Conservation (phyloP, 2,888 invertebrate species). For the Papilio elwesi region DNA sequence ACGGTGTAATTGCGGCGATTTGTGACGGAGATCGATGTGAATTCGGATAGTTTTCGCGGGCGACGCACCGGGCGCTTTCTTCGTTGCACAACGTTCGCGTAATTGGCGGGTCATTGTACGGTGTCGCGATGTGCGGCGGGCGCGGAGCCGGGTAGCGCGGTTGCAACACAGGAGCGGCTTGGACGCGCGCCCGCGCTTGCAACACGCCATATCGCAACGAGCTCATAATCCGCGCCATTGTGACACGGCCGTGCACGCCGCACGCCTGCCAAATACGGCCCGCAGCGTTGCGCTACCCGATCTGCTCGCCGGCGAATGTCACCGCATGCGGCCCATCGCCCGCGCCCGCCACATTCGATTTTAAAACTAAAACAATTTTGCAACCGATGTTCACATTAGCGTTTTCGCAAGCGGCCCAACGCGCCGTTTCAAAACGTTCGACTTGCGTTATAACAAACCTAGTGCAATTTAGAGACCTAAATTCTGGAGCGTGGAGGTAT, state of each 20-base stretch:
- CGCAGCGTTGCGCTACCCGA: conserved; percentile 68
- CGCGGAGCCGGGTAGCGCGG: conserved; percentile 69
- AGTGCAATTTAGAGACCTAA: conserved; percentile 78
- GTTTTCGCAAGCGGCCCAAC: conserved; percentile 84
- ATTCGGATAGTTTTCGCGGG: conserved; percentile 79
- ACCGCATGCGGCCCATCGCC: conserved; percentile 46
- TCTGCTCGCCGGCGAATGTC: conserved; percentile 64
- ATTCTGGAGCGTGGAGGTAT: conserved; percentile 55
- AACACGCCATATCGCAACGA: conserved; percentile 82
- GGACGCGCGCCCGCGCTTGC: conserved; percentile 82
- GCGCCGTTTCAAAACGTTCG: conserved; percentile 82
- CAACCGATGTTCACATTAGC: conserved; percentile 84
- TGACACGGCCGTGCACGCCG: conserved; percentile 66
- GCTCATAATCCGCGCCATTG: conserved; percentile 81
- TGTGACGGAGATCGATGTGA: conserved; percentile 74
- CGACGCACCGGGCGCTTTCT: conserved; percentile 80
- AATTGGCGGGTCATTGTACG: conserved; percentile 77
- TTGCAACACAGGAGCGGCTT: conserved; percentile 83
- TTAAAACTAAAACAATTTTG: conserved; percentile 83
- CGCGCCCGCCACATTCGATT: conserved; percentile 66
- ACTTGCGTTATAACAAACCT: conserved; percentile 80
- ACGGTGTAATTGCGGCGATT: conserved; percentile 81
- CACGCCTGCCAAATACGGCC: conserved; percentile 77
- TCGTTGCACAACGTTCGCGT: conserved; percentile 79
- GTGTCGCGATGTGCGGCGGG: conserved; percentile 54